phyloP scores from a whole-genome alignment of 1,140 invertebrate genomes.

The Macrosteles quadrilineatus region DNA sequence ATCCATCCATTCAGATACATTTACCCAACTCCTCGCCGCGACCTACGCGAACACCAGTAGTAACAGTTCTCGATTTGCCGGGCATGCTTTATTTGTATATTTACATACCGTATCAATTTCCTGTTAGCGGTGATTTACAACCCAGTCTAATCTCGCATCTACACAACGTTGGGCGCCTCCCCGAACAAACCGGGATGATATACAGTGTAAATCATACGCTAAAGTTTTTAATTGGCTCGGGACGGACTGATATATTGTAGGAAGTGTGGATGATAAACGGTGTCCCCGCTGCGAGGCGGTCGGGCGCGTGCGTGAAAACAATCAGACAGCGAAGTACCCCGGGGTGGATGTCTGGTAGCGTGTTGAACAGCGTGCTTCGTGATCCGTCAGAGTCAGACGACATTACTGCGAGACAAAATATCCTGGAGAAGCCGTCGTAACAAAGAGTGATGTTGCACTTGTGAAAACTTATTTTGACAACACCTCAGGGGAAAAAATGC shows the following conservation, averaged over 20 bases:
- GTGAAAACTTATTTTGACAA: too few relatives aligned
- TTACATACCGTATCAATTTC: conserved; percentile 16
- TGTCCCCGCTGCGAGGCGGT: neutral
- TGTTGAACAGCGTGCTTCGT: too few relatives aligned
- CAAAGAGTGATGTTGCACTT: too few relatives aligned
- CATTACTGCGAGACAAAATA: too few relatives aligned
- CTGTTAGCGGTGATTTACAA: conserved; percentile 6
- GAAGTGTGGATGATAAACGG: neutral
- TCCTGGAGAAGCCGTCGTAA: too few relatives aligned
- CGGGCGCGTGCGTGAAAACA: neutral
- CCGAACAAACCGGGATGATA: neutral
- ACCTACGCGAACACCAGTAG: conserved; percentile 2
- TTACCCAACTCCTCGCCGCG: too few relatives aligned
- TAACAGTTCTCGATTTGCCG: neutral
- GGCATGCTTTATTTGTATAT: neutral
- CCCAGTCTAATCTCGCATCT: neutral
- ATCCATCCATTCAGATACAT: too few relatives aligned
- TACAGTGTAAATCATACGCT: conserved; percentile 12
- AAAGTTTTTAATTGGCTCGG: conserved; percentile 15
- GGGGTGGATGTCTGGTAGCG: too few relatives aligned
- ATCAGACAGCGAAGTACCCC: neutral
- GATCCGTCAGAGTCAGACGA: too few relatives aligned
- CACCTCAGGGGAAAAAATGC: too few relatives aligned
- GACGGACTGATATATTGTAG: neutral
- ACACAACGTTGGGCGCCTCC: neutral